A percentile compares a stretch with the other conserved stretches of the same genome.
These are phyloP conservation scores for Ptychodera flava DNA, from an alignment of 35 echinoderm and acorn worm genomes.

Conservation along the genomic window DNA sequence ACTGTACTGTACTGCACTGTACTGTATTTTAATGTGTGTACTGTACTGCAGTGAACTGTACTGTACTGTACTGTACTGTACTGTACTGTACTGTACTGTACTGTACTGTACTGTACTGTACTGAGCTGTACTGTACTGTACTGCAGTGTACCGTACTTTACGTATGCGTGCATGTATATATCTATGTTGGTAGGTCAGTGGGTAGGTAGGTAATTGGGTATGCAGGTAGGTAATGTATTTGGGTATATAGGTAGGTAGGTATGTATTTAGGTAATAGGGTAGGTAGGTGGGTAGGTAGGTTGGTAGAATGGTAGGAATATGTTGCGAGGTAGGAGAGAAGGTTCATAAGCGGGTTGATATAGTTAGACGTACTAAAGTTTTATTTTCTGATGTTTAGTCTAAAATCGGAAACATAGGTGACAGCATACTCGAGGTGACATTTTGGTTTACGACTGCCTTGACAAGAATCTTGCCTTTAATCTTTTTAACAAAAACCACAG, in stretches of 20 bases:
- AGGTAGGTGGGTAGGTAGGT: conserved; percentile 43
- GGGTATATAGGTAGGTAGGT: conserved; percentile 25
- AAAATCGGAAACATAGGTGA: no score
- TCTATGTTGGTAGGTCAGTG: conserved; percentile 53
- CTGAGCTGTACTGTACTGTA: conserved; percentile 36
- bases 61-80: conserved; percentile 39
- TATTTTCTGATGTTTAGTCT: no score
- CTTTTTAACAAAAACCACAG: no score
- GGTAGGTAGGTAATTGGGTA: conserved; percentile 43
- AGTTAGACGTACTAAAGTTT: no score
- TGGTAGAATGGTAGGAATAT: no score
- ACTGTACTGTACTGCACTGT: conserved; percentile 25
- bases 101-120: conserved; percentile 28
- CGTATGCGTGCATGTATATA: conserved; percentile 56
- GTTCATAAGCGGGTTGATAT: no score
- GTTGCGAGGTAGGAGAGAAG: no score
- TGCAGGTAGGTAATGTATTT: conserved; percentile 22
- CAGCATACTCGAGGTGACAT: no score
- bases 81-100: conserved; percentile 17
- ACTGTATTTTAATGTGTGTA: conserved; percentile 29
- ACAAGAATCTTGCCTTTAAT: no score
- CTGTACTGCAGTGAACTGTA: conserved; percentile 30
- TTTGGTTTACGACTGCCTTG: no score
- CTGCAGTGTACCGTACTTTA: conserved; percentile 16
- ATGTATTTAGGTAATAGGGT: conserved; percentile 75